Conservation (phyloP, 2,113 vertebrate species). For the Strix uralensis region DNA sequence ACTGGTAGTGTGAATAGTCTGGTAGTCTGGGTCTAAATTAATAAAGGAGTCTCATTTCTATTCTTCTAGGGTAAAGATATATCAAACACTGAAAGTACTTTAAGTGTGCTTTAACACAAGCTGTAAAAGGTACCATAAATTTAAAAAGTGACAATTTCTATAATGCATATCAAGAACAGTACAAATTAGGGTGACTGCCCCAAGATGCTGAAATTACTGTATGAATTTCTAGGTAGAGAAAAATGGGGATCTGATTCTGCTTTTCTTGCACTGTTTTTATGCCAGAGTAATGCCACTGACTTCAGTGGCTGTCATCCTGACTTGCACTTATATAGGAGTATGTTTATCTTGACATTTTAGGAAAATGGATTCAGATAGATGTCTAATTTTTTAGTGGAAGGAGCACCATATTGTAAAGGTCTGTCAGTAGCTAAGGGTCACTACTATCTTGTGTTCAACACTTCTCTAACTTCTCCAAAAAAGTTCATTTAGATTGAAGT, state of each 20-base stretch:
- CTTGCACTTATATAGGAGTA: not conserved
- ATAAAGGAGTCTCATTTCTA: slow-evolving; percentile 10
- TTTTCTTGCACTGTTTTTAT: not conserved
- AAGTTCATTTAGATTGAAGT: not conserved
- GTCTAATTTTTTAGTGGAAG: not conserved
- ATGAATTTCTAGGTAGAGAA: not conserved
- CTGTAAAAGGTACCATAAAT: slow-evolving; percentile 26
- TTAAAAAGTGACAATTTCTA: slow-evolving; percentile 1
- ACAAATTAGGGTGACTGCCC: not conserved
- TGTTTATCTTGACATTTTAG: not conserved
- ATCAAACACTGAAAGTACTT: slow-evolving; percentile 20
- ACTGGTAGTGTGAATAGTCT: not conserved
- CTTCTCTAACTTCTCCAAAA: not conserved
- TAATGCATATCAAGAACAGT: not conserved
- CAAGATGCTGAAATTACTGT: not conserved
- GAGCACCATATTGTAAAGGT: not conserved
- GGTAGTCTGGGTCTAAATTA: slow-evolving; percentile 10
- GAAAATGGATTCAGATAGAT: not conserved
- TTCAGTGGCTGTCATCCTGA: not conserved
- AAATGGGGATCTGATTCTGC: not conserved
- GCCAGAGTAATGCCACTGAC: not conserved
- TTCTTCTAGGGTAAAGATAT: not conserved
- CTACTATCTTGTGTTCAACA: not conserved
- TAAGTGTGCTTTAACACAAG: slow-evolving; percentile 33
- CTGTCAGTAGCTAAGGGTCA: not conserved